Conservation (phyloP, 2,113 vertebrate species). For the Gobius niger region DNA sequence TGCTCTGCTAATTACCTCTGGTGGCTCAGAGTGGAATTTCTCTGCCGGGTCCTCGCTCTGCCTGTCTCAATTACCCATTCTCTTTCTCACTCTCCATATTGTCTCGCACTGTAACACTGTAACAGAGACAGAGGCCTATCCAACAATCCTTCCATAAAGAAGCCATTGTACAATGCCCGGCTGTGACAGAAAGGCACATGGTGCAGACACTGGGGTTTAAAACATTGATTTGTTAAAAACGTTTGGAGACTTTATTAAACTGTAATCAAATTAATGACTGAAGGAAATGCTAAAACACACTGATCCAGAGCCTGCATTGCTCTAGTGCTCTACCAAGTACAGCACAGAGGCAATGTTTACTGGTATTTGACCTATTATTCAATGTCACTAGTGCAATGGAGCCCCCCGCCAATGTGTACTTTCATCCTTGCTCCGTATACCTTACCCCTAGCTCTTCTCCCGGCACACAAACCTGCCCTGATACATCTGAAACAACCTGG, state of each 20-base stretch:
- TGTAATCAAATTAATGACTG: no score
- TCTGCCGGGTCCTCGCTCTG: slow-evolving; percentile 28
- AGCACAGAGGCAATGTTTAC: no score
- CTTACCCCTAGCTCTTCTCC: no score
- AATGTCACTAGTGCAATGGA: no score
- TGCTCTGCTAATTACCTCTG: slow-evolving; percentile 76
- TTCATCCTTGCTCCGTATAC: no score
- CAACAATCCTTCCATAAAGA: slow-evolving; percentile 38
- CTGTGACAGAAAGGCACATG: slow-evolving; percentile 19
- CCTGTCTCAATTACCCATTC: slow-evolving; percentile 58
- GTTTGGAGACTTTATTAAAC: neutral
- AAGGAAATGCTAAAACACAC: no score
- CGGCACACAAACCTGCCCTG: no score
- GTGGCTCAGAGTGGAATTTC: slow-evolving; percentile 51
- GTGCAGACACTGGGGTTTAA: slow-evolving; percentile 11
- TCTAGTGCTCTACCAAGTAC: no score
- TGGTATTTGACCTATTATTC: no score
- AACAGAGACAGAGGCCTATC: slow-evolving; percentile 43
- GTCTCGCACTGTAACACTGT: slow-evolving; percentile 37
- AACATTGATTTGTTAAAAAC: neutral
- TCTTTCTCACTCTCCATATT: slow-evolving; percentile 45
- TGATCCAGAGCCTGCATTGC: no score
- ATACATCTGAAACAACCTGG: no score
- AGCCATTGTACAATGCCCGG: slow-evolving; percentile 26
- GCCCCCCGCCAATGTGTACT: no score